phyloP scores from a whole-genome alignment of 2,113 vertebrate species.

The Hippocampus barbouri region DNA sequence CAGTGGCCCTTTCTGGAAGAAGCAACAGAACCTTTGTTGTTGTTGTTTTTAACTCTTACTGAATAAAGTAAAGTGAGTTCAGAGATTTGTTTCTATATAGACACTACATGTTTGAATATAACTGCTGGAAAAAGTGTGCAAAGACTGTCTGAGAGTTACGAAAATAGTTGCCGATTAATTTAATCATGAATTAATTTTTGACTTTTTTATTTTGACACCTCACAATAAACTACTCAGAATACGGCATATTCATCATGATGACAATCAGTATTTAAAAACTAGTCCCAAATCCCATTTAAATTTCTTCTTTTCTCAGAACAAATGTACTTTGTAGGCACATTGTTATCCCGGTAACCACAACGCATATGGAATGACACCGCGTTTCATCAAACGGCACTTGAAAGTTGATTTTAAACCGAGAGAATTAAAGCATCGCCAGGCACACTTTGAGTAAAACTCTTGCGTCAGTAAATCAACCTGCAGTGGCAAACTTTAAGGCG shows the following conservation, averaged over 20 bases:
- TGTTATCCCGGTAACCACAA: no score
- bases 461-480: conserved; percentile 11
- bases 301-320: no score
- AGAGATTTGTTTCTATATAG: no score
- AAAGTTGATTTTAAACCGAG: not conserved
- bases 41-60: not conserved
- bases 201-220: no score
- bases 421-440: conserved; percentile 14
- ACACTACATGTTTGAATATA: no score
- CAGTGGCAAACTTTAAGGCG: conserved; percentile 1
- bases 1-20: conserved; percentile 88
- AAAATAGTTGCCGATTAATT: no score
- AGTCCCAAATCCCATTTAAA: not conserved
- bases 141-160: no score
- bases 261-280: not conserved
- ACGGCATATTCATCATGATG: not conserved
- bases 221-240: no score
- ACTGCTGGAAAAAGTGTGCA: no score
- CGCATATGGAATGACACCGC: not conserved
- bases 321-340: no score
- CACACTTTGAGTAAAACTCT: conserved; percentile 10
- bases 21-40: conserved; percentile 14
- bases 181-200: no score
- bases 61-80: no score
- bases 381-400: not conserved